Base-by-base conservation (phyloP, 2,888 invertebrate species). In the Epiperipatus broadwayi region DNA sequence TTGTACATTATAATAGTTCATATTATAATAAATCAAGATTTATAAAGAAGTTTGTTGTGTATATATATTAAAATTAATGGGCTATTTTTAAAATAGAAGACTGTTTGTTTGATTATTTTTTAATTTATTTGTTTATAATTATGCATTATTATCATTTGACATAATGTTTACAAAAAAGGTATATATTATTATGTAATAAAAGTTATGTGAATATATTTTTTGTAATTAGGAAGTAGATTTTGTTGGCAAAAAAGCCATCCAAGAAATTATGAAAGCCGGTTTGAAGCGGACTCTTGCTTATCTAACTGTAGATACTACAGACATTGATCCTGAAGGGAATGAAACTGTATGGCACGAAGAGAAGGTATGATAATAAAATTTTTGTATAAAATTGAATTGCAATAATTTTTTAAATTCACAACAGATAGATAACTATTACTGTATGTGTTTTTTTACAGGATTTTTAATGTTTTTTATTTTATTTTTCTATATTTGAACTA, bases 271-370 rank as follows among this genome's bases (percentile, higher is more conserved):
- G n/a, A 35, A 36, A 18, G 37, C 46, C 5, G 50, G 50, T 7
- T 35, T 49, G 10, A 40, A 35, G 5, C 41, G 48, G 5, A 45
- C 46, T 18, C 41, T 57, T 28, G 52, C 45, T 3, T 44, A 47
- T 32, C 34, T 55, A 30, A 46, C 43, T n/a, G 48, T 56, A 5
- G 44, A 54, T 18, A 48, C 51, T 5, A 33, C 35, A 15, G 45
- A 53, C 46, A 44, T 53, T 41, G 49, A 53, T 46, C 48, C 55
- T 36, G 51, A 53, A 48, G 57, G 56, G 20, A 52, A 57, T 47
- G 55, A 60, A 48, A 49, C 52, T 29, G 46, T 57, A n/a, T 55
- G 53, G 49, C 45, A 44, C 35, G 42, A 40, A 8, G 44, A 43
- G 19, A 47, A 45, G 44, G 50, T 50, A 42, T 28, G 35, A 22